phyloP scores from a whole-genome alignment of 2,888 invertebrate species.

The Eumacrocentrus americanus region DNA sequence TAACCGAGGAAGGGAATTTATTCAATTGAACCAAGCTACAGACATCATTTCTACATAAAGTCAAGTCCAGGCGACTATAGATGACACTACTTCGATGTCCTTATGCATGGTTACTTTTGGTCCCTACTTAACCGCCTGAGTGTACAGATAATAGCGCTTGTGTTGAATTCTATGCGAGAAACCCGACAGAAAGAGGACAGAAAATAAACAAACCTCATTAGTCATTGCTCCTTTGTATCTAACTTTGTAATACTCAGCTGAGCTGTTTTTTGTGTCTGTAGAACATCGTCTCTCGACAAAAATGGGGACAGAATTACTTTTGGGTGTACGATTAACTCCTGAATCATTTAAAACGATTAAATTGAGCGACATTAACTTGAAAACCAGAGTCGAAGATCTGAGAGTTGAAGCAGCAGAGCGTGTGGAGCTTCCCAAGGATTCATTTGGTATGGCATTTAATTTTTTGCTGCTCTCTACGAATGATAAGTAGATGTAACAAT shows the following conservation, averaged over 20 bases:
- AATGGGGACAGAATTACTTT: constrained; percentile 50
- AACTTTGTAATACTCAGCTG: not conserved
- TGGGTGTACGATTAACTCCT: constrained; percentile 65
- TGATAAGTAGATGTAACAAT: not conserved
- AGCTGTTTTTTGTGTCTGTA: no score
- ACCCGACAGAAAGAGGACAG: not conserved
- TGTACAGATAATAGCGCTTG: not conserved
- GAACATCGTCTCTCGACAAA: constrained; percentile 4
- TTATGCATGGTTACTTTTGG: no score
- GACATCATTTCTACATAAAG: no score
- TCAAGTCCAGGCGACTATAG: no score
- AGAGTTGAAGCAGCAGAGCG: constrained; percentile 67
- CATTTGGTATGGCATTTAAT: constrained; percentile 63
- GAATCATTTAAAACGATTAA: constrained; percentile 65
- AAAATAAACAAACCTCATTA: not conserved
- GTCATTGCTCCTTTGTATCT: not conserved
- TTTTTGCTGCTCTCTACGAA: constrained; percentile 1
- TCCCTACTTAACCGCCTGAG: no score
- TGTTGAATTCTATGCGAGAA: not conserved
- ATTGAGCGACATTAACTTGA: constrained; percentile 68
- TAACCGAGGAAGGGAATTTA: no score
- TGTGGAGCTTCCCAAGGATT: constrained; percentile 65
- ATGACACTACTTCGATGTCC: no score
- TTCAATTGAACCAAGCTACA: no score
- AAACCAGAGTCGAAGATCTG: constrained; percentile 68